Conservation (phyloP, 1,140 invertebrate species). For the Samia ricini region DNA sequence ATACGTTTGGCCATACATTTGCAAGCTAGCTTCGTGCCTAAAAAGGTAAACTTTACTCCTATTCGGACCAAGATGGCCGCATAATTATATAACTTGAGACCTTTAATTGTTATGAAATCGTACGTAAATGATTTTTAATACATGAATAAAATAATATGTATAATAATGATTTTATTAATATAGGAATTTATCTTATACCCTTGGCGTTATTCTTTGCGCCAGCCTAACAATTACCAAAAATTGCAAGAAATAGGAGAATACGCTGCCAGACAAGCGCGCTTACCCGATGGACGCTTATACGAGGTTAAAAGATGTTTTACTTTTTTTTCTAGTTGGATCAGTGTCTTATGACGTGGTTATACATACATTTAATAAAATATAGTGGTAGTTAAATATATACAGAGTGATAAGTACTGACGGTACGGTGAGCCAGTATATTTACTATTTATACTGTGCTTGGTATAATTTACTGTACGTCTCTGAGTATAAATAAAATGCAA, state of each 20-base stretch:
- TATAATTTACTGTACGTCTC: no score
- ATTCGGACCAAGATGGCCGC: neutral
- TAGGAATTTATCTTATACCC: conserved; percentile 66
- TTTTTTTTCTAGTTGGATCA: neutral
- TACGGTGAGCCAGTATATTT: no score
- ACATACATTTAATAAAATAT: no score
- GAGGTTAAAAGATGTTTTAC: conserved; percentile 36
- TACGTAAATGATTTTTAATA: no score
- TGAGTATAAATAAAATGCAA: no score
- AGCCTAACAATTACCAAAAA: conserved; percentile 49
- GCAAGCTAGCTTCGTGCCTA: conserved; percentile 58
- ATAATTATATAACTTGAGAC: no score
- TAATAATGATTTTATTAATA: conserved; percentile 3
- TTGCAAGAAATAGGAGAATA: conserved; percentile 67
- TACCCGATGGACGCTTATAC: conserved; percentile 58
- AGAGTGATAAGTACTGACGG: no score
- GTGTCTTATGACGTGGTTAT: no score
- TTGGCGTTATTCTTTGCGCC: conserved; percentile 56
- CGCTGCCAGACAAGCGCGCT: conserved; percentile 51
- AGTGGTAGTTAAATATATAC: no score
- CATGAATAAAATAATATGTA: neutral
- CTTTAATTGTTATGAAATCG: no score
- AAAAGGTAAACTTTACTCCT: conserved; percentile 44
- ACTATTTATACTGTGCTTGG: no score
- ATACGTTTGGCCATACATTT: conserved; percentile 63